Conservation (phyloP, 2,888 invertebrate genomes). For the Hylaea fasciaria region DNA sequence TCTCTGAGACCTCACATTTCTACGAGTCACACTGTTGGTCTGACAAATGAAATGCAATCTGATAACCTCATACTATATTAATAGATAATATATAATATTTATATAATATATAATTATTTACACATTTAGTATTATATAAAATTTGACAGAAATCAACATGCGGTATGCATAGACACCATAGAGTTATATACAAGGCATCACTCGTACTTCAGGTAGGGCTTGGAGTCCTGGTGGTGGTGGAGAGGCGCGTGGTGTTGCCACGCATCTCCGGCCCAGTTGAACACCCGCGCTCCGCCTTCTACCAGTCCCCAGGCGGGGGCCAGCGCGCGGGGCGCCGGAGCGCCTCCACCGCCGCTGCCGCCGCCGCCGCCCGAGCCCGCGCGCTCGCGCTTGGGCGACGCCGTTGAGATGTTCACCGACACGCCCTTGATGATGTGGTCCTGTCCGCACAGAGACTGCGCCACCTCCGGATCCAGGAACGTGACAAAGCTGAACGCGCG, state of each 20-base stretch:
- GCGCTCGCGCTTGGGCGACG: constrained; percentile 91
- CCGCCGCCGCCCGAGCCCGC: constrained; percentile 42
- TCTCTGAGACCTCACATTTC: not conserved
- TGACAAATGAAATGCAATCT: not conserved
- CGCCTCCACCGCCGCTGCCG: constrained; percentile 23
- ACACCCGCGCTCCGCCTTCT: constrained; percentile 43
- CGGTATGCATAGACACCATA: constrained; percentile 36
- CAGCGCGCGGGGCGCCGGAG: constrained; percentile 39
- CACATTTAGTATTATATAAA: constrained; percentile 76
- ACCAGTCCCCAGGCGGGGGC: not conserved
- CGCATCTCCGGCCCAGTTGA: constrained; percentile 60
- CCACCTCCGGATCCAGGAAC: constrained; percentile 91
- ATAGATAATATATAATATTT: constrained; percentile 37
- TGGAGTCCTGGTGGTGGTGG: constrained; percentile 59
- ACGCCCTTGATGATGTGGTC: constrained; percentile 94
- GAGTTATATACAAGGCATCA: constrained; percentile 53
- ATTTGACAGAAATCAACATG: constrained; percentile 76
- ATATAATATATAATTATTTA: constrained; percentile 65
- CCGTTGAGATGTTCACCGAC: constrained; percentile 94
- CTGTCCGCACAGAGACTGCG: constrained; percentile 91
- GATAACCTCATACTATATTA: constrained; percentile 57
- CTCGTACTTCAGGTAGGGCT: constrained; percentile 82
- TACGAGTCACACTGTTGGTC: not conserved
- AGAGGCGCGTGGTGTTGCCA: constrained; percentile 51
- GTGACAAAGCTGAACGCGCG: constrained; percentile 93